Evolutionary conservation across 2,113 vertebrate species (phyloP).

Genomic region (Apus apus): DNA sequence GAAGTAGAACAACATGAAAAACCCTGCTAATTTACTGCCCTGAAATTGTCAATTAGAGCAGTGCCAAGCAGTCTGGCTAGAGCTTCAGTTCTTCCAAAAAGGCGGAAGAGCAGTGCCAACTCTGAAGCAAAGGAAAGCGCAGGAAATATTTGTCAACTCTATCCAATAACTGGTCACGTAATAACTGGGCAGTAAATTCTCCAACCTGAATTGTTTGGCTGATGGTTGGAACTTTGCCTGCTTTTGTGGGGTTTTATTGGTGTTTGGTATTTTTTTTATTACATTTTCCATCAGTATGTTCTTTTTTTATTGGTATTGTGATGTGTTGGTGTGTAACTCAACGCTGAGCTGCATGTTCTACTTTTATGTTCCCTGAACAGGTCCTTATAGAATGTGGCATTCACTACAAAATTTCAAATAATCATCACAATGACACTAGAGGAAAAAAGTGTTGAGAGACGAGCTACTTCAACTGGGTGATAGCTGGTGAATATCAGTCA

Average conservation of each 20-base stretch:
- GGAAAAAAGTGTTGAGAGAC: neutral
- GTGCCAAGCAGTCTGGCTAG: conserved; percentile 68
- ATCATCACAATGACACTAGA: neutral
- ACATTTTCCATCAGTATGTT: neutral
- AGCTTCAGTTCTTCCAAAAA: conserved; percentile 57
- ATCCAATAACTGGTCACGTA: conserved; percentile 20
- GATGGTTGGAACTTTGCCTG: neutral
- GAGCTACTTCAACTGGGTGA: neutral
- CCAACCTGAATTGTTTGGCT: neutral
- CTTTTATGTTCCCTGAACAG: neutral
- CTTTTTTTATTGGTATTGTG: neutral
- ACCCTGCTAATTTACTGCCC: conserved; percentile 65
- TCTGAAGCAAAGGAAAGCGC: conserved; percentile 2
- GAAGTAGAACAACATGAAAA: conserved; percentile 63
- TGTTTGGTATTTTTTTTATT: neutral
- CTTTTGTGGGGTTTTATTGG: neutral
- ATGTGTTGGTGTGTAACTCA: neutral
- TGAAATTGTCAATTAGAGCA: conserved; percentile 63
- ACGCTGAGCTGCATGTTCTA: neutral
- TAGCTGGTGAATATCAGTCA: neutral
- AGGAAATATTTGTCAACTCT: conserved; percentile 58
- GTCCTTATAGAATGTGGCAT: neutral
- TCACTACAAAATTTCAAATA: neutral
- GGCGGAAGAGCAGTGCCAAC: conserved; percentile 27
- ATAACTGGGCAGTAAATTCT: conserved; percentile 45